Conservation (phyloP, 2,888 invertebrate species). For the Cabera pusaria region DNA sequence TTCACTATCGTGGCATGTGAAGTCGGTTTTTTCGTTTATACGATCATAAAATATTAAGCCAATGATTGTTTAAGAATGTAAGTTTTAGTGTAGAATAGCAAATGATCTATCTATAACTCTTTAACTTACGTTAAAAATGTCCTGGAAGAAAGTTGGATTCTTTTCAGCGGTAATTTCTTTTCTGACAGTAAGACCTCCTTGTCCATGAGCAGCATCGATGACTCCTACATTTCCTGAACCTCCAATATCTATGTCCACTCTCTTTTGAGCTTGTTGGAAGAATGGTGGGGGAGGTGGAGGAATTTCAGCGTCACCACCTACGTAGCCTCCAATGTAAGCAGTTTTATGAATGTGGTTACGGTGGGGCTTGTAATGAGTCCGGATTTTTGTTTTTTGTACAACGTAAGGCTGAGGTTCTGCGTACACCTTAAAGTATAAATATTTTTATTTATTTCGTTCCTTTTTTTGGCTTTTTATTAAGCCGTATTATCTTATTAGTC, state of each 20-base stretch:
- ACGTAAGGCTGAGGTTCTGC: conserved; percentile 50
- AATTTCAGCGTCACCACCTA: conserved; percentile 46
- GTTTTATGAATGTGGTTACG: conserved; percentile 57
- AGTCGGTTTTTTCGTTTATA: no score
- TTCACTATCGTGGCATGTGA: no score
- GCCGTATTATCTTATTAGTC: no score
- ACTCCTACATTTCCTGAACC: conserved; percentile 33
- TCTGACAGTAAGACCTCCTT: conserved; percentile 43
- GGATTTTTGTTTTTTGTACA: conserved; percentile 54
- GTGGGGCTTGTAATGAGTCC: conserved; percentile 58
- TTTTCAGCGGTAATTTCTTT: conserved; percentile 55
- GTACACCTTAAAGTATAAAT: conserved; percentile 59
- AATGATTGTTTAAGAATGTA: no score
- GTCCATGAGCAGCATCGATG: conserved; percentile 22
- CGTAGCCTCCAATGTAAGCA: conserved; percentile 58
- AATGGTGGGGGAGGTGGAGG: conserved; percentile 35
- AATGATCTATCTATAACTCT: background rate
- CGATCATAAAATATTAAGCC: no score
- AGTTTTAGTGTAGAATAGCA: no score
- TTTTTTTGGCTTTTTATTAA: no score
- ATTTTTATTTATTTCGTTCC: no score
- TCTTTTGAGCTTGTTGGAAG: conserved; percentile 53
- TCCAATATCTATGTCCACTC: conserved; percentile 57
- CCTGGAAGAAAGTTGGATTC: conserved; percentile 80
- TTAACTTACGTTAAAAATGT: conserved; percentile 85